phyloP scores from a whole-genome alignment of 1,140 invertebrate species.

The Zaprionus ghesquierei region DNA sequence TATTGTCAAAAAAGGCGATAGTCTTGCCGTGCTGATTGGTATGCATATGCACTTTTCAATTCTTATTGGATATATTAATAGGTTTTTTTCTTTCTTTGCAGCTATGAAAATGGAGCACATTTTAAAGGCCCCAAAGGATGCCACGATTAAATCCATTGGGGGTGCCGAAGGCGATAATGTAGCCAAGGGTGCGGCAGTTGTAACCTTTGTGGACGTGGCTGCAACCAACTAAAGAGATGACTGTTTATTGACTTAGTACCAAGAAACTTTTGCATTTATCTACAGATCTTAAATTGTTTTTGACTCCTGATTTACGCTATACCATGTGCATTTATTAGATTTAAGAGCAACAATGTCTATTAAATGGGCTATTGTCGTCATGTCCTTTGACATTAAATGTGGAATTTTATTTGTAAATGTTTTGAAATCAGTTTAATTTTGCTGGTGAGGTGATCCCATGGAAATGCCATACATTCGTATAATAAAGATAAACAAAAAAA shows the following conservation, averaged over 20 bases:
- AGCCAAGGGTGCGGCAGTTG: slow-evolving; percentile 87
- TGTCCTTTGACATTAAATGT: slow-evolving; percentile 44
- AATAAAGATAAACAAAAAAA: slow-evolving; percentile 44
- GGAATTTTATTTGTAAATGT: neutral
- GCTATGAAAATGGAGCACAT: slow-evolving; percentile 99
- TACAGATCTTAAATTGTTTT: slow-evolving; percentile 27
- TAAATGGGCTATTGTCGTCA: slow-evolving; percentile 51
- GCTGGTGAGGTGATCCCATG: neutral
- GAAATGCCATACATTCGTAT: neutral
- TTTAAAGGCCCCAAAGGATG: slow-evolving; percentile 90
- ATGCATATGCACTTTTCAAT: neutral
- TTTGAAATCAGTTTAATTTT: neutral
- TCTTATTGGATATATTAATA: neutral
- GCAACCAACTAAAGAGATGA: slow-evolving; percentile 15
- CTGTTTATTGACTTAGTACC: slow-evolving; percentile 22
- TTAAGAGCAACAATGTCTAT: slow-evolving; percentile 61
- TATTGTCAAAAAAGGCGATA: slow-evolving; percentile 89
- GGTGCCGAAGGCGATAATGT: slow-evolving; percentile 92
- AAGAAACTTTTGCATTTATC: slow-evolving; percentile 65
- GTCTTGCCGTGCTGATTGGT: slow-evolving; percentile 90
- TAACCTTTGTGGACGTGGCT: slow-evolving; percentile 83
- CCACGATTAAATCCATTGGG: slow-evolving; percentile 89
- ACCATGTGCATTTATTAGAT: slow-evolving; percentile 68
- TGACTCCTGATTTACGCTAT: slow-evolving; percentile 27
- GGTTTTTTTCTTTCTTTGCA: neutral